Conservation (phyloP, 2,797 vertebrate species). For the Hephaestus fuliginosus region DNA sequence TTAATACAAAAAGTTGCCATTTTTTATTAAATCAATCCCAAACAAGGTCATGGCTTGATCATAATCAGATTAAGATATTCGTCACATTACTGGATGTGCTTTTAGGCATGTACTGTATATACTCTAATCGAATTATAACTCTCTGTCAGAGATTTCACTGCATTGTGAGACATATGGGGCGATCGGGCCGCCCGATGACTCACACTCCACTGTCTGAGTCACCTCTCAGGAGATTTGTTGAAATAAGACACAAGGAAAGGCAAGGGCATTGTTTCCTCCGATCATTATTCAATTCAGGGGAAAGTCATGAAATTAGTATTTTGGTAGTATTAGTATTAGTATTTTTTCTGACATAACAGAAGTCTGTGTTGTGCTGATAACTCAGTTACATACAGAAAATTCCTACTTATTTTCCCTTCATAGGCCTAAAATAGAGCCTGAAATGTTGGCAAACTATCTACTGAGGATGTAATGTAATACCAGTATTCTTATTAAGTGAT, state of each 20-base stretch:
- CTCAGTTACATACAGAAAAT: background rate
- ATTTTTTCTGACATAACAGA: background rate
- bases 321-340: no score
- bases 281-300: background rate
- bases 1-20: background rate
- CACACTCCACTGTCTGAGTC: conserved; percentile 9
- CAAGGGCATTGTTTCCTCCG: background rate
- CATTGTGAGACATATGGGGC: background rate
- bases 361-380: background rate
- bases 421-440: background rate
- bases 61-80: background rate
- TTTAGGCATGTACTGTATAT: background rate
- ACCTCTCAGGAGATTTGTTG: background rate
- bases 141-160: background rate
- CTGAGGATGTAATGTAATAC: no score
- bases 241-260: background rate
- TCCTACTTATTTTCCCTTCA: background rate
- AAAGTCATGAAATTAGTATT: background rate
- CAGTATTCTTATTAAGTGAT: no score
- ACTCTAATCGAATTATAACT: background rate
- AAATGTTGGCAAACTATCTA: background rate
- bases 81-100: background rate
- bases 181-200: background rate
- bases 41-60: background rate
- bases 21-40: background rate